Evolutionary conservation across 2,113 vertebrate species (phyloP).

Genomic region (Lasiurus cinereus): DNA sequence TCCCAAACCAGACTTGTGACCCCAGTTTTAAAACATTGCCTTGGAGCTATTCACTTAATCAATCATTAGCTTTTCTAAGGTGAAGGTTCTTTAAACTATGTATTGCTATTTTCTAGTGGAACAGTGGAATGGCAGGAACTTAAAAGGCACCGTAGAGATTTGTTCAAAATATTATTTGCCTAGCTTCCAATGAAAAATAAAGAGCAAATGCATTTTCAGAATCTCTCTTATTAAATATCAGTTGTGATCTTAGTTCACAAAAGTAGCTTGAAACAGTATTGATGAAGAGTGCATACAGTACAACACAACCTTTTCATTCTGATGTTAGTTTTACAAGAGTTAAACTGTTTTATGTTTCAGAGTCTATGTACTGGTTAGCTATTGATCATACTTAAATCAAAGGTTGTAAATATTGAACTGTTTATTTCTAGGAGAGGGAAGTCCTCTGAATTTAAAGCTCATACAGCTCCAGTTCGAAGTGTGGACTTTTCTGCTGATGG

Average conservation of each 20-base stretch:
- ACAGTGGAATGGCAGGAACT: background rate
- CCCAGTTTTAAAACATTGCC: background rate
- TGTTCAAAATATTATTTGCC: conserved; percentile 1
- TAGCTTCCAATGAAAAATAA: background rate
- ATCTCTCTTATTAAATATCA: background rate
- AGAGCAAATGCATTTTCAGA: background rate
- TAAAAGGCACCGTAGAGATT: background rate
- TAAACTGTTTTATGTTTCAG: background rate
- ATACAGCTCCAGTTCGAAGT: conserved; percentile 93
- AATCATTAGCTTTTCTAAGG: background rate
- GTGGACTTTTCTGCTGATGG: conserved; percentile 94
- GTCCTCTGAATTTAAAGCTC: conserved; percentile 93
- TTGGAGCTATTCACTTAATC: background rate
- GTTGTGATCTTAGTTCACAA: background rate
- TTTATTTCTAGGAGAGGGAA: conserved; percentile 91
- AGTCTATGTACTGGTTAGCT: background rate
- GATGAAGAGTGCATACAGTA: background rate
- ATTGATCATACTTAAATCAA: background rate
- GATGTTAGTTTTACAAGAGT: background rate
- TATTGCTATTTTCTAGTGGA: background rate
- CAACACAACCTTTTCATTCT: background rate
- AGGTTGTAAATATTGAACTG: background rate
- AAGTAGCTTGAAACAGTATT: background rate
- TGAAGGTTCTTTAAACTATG: background rate
- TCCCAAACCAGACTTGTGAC: background rate